A percentile compares a stretch with the other conserved stretches of the same genome.
These are phyloP conservation scores for Himalopsyche phryganea DNA, from an alignment of 1,140 invertebrate species.

Conservation along the genomic window DNA sequence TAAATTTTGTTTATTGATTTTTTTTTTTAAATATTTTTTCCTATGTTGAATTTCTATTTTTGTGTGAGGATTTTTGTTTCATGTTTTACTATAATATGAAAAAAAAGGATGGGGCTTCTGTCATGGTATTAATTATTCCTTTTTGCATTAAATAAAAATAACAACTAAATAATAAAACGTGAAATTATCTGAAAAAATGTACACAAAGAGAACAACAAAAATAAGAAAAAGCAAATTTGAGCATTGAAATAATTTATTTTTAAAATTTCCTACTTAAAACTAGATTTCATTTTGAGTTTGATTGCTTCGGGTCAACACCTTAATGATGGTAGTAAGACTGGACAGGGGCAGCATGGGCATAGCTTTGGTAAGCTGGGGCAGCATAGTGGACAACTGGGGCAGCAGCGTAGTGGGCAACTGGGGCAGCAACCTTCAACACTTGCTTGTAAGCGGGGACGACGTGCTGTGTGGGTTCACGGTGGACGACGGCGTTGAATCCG, in stretches of 20 bases:
- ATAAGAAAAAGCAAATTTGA: too few relatives aligned
- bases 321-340: conserved; percentile 17
- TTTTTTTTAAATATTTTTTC: too few relatives aligned
- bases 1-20: too few relatives aligned
- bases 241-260: conserved; percentile 16
- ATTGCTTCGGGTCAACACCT: not conserved
- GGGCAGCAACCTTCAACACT: conserved; percentile 30
- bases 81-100: too few relatives aligned
- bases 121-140: too few relatives aligned
- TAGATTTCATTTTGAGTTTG: not conserved
- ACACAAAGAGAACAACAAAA: too few relatives aligned
- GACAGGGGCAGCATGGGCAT: conserved; percentile 7
- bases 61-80: too few relatives aligned
- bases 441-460: conserved; percentile 39
- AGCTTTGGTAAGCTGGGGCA: conserved; percentile 28
- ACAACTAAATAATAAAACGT: too few relatives aligned
- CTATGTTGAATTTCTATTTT: too few relatives aligned
- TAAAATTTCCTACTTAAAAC: conserved; percentile 12
- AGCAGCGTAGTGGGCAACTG: conserved; percentile 23
- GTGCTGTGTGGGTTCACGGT: conserved; percentile 52
- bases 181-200: too few relatives aligned
- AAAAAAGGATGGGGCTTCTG: too few relatives aligned
- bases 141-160: too few relatives aligned
- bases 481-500: conserved; percentile 67
- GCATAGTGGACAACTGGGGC: conserved; percentile 35